Base-by-base conservation (phyloP, 2,888 invertebrate species). In the Ophion ellenae region DNA sequence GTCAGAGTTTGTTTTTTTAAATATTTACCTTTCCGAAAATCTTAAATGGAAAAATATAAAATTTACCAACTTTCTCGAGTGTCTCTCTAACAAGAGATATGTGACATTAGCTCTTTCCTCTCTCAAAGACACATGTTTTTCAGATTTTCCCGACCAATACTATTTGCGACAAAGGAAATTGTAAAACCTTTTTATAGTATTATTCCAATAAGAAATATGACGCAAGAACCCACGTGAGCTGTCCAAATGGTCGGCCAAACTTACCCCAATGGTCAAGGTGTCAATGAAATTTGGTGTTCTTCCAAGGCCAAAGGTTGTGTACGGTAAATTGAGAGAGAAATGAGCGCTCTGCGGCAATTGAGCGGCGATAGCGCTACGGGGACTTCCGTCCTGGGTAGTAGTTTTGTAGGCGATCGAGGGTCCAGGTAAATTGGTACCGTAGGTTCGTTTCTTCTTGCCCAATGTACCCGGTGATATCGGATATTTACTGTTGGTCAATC, bases 281-380 rank as follows among this genome's bases (percentile, higher is more conserved):
- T 99, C 99, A 0, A 99, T 98, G 95, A 99, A 99, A 94, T 99
- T 99, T 1, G 99, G 99, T 59, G 99, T 99, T 84, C 99, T 96
- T 2, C 99, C 99, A n/a, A 99, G 95, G 2, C 99, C 99, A 94
- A 99, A 99, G 88, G 99, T 97, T 0, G 97, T 97, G 94, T 98
- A 99, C 0, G 99, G 99, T 81, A 99, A 94, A 94, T 99, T 98
- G n/a, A 99, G 95, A 2, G 98, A 96, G 93, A 97, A 97, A 93
- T 99, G 97, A 1, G 98, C 97, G 36, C 98, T 98, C 94, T 99
- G 99, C 0, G 98, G 97, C 70, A 99, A 94, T 93, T 99, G 99
- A 0, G 97, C 97, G 76, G 98, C 97, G 24, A 97, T 96, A 40
- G 98, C 98, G 85, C 96, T 96, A 87, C 98, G 96, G 74, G 96